Evolutionary conservation across 2,113 vertebrate genomes (phyloP), one percentile per base, ranked within the genome.

Genomic region (Nematolebias whitei): DNA sequence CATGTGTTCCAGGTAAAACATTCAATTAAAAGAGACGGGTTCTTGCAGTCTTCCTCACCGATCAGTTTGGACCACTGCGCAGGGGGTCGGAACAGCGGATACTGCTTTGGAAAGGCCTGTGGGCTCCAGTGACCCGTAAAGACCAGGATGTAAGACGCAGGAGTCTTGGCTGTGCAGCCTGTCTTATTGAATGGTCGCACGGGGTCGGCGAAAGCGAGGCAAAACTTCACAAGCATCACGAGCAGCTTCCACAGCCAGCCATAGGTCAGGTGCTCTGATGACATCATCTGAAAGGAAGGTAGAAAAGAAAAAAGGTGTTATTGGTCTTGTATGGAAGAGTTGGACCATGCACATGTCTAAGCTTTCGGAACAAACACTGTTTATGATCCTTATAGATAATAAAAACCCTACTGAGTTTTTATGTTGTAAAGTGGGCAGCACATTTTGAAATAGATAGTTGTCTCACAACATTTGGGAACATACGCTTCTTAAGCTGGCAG

Each of bases 31-130:
- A n/a, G n/a, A n/a, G n/a, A n/a, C n/a, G n/a, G n/a, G n/a, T n/a
- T 29, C 26, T 29, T 29, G 26, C 15, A 40, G 20, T 10, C n/a
- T 48, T 26, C 51, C 91, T 92, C 80, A 94, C 92, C 93, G 76
- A 93, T 87, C 64, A 94, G 89, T 72, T 93, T 93, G 79, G 93
- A 94, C 92, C 92, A 94, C 91, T 94, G 93, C 9, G 93, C 93
- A 12, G 93, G 93, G 12, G 93, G 93, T 0, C 93, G 86, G 86
- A 92, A 93, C 51, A 93, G 74, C 6, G 93, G 93, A 78, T 94
- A 94, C 85, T 93, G 92, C 63, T 94, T 94, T 26, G 93, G 92
- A 78, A 94, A 94, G 29, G 89, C 87, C 82, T 89, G 90, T 3
- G 91, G 88, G 60, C 88, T 93, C 92, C 93, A 94, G 76, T 92